phyloP scores from a whole-genome alignment of 2,797 vertebrate species.

The Sparus aurata region DNA sequence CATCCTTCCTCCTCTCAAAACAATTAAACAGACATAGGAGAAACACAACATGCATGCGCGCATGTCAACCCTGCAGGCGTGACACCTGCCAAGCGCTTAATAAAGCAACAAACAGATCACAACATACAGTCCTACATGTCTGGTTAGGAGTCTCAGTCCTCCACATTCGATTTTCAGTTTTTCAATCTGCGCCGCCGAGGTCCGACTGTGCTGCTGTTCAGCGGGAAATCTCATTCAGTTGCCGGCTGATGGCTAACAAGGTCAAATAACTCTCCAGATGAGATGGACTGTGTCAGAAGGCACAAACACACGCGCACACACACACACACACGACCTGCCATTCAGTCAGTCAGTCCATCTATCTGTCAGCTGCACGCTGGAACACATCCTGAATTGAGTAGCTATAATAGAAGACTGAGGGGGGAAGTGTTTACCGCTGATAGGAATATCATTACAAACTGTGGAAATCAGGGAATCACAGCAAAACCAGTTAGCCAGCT shows the following conservation, averaged over 20 bases:
- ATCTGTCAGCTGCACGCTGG: constrained; percentile 31
- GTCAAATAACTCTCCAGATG: constrained; percentile 76
- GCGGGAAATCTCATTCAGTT: constrained; percentile 72
- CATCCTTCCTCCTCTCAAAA: background rate
- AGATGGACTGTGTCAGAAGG: constrained; percentile 70
- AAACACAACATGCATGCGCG: background rate
- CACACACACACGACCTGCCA: constrained; percentile 63
- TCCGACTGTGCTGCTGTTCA: constrained; percentile 37
- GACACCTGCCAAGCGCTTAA: constrained; percentile 16
- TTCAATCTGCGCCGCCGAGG: constrained; percentile 46
- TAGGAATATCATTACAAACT: constrained; percentile 79
- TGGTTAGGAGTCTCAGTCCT: constrained; percentile 41
- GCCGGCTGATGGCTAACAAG: constrained; percentile 72
- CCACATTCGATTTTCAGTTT: constrained; percentile 59
- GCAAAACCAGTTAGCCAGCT: constrained; percentile 78
- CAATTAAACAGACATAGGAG: background rate
- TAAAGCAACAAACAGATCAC: constrained; percentile 27
- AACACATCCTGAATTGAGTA: constrained; percentile 63
- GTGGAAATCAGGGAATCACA: constrained; percentile 75
- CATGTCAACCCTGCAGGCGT: background rate
- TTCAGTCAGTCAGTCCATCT: constrained; percentile 49
- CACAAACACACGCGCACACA: constrained; percentile 44
- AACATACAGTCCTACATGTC: constrained; percentile 26
- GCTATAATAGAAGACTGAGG: constrained; percentile 68
- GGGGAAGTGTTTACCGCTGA: constrained; percentile 73